Conservation (phyloP, 2,113 vertebrate species). For the Pyrgilauda ruficollis region DNA sequence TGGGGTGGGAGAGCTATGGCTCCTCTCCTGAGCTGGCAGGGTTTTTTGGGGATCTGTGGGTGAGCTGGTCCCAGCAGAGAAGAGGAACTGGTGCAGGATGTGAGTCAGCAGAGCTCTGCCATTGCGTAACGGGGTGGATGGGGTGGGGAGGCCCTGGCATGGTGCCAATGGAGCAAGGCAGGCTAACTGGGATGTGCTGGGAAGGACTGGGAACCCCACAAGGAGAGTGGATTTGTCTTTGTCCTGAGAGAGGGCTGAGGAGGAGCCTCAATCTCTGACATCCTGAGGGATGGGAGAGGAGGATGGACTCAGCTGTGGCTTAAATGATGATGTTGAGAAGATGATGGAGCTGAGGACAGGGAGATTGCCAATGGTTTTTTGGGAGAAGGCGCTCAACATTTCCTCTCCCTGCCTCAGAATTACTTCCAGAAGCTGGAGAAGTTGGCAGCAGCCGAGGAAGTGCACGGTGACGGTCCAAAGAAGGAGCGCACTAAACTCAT, state of each 20-base stretch:
- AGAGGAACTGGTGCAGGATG: neutral
- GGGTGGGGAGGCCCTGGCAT: neutral
- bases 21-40: neutral
- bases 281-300: neutral
- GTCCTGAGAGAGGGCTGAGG: neutral
- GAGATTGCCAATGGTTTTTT: accelerated
- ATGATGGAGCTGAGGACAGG: neutral
- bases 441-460: conserved; percentile 77
- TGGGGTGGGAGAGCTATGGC: neutral
- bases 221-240: accelerated
- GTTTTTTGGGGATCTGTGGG: neutral
- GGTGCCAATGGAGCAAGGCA: neutral
- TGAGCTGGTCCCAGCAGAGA: neutral
- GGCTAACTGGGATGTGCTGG: neutral
- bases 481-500: conserved; percentile 92
- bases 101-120: neutral
- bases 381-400: neutral
- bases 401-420: conserved; percentile 73
- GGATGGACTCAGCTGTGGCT: accelerated
- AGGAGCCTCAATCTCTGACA: accelerated
- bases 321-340: neutral
- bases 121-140: neutral
- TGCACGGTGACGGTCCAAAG: conserved; percentile 82
- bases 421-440: conserved; percentile 98
- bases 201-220: neutral